Evolutionary conservation across 1,140 invertebrate species (phyloP).

Genomic region (Drosophila dunni): DNA sequence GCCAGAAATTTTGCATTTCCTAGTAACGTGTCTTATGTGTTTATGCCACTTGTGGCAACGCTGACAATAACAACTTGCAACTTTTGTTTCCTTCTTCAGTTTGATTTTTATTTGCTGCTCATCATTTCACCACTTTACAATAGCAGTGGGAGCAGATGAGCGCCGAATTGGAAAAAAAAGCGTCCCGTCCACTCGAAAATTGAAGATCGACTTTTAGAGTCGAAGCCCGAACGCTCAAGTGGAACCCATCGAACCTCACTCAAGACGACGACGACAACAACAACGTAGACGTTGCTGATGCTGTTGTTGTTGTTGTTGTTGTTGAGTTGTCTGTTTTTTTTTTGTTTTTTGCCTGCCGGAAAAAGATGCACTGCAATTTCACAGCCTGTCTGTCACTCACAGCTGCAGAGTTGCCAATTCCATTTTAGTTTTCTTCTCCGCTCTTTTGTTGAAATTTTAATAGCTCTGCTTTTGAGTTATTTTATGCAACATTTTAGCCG

Average conservation of each 20-base stretch:
- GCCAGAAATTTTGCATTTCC: not conserved
- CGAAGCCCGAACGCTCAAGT: constrained; percentile 21
- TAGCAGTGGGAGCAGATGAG: constrained; percentile 1
- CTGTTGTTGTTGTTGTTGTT: constrained; percentile 6
- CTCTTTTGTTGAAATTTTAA: not conserved
- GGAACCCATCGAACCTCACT: constrained; percentile 19
- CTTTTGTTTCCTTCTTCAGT: constrained; percentile 35
- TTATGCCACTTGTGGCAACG: constrained; percentile 12
- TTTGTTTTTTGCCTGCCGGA: constrained; percentile 22
- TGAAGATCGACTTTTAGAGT: constrained; percentile 24
- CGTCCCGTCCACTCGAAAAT: constrained; percentile 20
- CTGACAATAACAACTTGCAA: constrained; percentile 26
- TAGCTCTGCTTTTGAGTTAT: not conserved
- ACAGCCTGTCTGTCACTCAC: constrained; percentile 1
- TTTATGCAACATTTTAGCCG: not conserved
- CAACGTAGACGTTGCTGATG: not conserved
- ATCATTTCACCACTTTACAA: constrained; percentile 33
- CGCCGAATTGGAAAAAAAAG: not conserved
- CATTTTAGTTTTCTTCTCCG: not conserved
- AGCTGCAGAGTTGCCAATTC: constrained; percentile 6
- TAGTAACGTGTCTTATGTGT: not conserved
- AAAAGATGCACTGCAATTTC: constrained; percentile 19
- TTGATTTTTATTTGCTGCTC: constrained; percentile 5
- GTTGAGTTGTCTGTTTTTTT: not conserved
- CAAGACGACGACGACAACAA: not conserved